Evolutionary conservation across 2,888 invertebrate genomes (phyloP).

Genomic region (Chalcis sispes): DNA sequence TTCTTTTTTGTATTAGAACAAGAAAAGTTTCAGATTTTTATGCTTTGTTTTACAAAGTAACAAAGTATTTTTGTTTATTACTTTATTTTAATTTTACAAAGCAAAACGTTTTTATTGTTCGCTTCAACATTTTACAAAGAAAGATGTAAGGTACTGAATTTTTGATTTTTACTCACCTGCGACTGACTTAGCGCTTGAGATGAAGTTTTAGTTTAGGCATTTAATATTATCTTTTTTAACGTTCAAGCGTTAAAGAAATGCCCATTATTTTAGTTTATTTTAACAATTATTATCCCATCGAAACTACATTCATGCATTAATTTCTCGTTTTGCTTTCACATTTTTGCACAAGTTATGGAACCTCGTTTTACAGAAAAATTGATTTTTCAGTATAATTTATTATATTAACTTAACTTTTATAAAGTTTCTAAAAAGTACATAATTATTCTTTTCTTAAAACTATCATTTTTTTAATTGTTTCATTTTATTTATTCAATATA

Average conservation of each 20-base stretch:
- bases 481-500: not conserved
- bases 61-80: no score
- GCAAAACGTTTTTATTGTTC: slow-evolving; percentile 20
- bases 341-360: slow-evolving; percentile 24
- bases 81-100: slow-evolving; percentile 39
- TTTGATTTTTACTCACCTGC: slow-evolving; percentile 58
- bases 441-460: not conserved
- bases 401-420: slow-evolving; percentile 14
- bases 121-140: slow-evolving; percentile 51
- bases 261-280: slow-evolving; percentile 32
- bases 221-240: slow-evolving; percentile 39
- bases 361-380: slow-evolving; percentile 23
- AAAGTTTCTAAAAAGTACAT: not conserved
- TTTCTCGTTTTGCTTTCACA: slow-evolving; percentile 27
- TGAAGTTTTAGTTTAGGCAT: slow-evolving; percentile 49
- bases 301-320: slow-evolving; percentile 25
- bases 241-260: slow-evolving; percentile 44
- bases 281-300: slow-evolving; percentile 38
- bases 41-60: slow-evolving; percentile 28
- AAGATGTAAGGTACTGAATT: slow-evolving; percentile 54
- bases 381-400: not conserved
- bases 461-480: not conserved
- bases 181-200: slow-evolving; percentile 52
- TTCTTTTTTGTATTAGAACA: no score
- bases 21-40: slow-evolving; percentile 14